Percentiles rank a stretch among this genome's conserved stretches.
phyloP scores from a whole-genome alignment of 2,888 invertebrate species.

The Mylabris sibirica region DNA sequence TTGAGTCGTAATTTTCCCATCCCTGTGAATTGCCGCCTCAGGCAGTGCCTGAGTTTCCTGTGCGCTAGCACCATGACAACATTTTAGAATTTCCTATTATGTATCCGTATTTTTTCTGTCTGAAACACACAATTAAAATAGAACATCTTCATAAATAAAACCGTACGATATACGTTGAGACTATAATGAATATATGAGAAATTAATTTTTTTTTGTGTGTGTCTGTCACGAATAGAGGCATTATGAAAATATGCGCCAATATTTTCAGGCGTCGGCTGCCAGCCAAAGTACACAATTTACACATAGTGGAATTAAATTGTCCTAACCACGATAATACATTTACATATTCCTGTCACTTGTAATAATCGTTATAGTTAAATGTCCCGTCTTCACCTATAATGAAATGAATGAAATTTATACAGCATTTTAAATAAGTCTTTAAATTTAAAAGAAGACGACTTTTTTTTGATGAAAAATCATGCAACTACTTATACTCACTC shows the following conservation, averaged over 20 bases:
- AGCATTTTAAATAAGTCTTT: constrained; percentile 1
- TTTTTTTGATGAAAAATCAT: too few species aligned
- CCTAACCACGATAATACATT: constrained; percentile 28
- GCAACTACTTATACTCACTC: too few species aligned
- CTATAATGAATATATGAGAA: constrained; percentile 12
- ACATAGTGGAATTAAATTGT: constrained; percentile 32
- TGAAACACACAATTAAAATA: background rate
- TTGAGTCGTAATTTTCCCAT: too few species aligned
- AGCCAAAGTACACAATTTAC: constrained; percentile 35
- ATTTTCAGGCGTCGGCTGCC: constrained; percentile 34
- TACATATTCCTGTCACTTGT: constrained; percentile 32
- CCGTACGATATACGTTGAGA: background rate
- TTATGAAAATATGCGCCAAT: constrained; percentile 33
- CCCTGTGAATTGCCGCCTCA: too few species aligned
- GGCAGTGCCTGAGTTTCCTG: too few species aligned
- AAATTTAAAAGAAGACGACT: too few species aligned
- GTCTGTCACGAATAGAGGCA: constrained; percentile 15
- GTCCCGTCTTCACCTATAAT: background rate
- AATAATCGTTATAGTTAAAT: constrained; percentile 25
- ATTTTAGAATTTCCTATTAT: background rate
- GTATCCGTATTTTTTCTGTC: background rate
- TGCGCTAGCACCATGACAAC: constrained; percentile 1
- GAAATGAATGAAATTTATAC: constrained; percentile 14
- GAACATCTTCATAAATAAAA: constrained; percentile 6
- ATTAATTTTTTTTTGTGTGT: constrained; percentile 9